Evolutionary conservation across 2,113 vertebrate genomes (phyloP).

Genomic region (Marmota flaviventris): DNA sequence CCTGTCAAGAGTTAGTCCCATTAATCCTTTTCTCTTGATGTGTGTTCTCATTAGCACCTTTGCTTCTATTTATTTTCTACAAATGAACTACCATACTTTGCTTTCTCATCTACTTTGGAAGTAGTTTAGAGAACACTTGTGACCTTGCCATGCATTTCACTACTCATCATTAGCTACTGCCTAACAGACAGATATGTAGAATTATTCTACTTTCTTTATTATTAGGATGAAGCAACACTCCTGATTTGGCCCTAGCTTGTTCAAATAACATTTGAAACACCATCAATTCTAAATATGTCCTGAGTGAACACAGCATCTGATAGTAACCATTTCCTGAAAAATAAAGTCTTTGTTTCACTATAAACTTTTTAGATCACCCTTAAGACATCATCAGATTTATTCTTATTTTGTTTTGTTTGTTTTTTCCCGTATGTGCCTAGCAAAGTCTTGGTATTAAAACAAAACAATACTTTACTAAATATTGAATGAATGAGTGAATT

Average conservation of each 20-base stretch:
- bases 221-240: neutral
- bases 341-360: neutral
- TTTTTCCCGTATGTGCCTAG: neutral
- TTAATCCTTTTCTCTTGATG: no score
- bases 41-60: no score
- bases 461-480: neutral
- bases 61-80: no score
- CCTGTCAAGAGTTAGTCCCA: no score
- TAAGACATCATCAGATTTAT: neutral
- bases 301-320: neutral
- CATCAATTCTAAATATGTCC: neutral
- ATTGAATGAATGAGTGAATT: neutral
- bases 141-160: no score
- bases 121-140: no score
- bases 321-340: constrained; percentile 43
- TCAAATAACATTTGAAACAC: constrained; percentile 31
- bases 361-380: constrained; percentile 5
- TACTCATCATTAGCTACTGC: no score
- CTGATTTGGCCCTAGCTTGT: neutral
- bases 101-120: no score
- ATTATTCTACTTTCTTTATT: constrained; percentile 6
- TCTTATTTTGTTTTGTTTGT: neutral
- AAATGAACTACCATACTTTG: no score
- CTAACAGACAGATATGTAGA: neutral
- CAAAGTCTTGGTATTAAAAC: neutral